Evolutionary conservation across 2,888 invertebrate genomes (phyloP).

Genomic region (Tetranychus truncatus): DNA sequence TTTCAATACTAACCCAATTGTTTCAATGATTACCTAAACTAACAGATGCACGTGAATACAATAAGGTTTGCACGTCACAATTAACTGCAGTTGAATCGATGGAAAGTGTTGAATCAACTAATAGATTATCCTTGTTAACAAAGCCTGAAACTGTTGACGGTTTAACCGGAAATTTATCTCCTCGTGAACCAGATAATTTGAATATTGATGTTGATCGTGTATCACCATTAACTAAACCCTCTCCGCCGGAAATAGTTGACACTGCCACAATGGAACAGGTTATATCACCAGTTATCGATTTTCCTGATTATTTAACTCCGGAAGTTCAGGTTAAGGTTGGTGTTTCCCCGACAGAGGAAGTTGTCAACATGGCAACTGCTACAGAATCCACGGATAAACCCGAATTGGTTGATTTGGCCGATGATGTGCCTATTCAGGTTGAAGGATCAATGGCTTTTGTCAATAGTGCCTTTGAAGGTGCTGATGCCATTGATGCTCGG

Average conservation of each 20-base stretch:
- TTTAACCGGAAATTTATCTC: neutral
- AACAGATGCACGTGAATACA: neutral
- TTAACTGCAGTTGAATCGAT: neutral
- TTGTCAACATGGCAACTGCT: neutral
- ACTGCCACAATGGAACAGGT: constrained; percentile 11
- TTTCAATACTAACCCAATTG: neutral
- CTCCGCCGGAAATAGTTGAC: constrained; percentile 17
- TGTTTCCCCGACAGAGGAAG: constrained; percentile 14
- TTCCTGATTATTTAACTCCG: constrained; percentile 10
- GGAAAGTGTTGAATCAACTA: neutral
- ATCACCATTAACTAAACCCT: constrained; percentile 13
- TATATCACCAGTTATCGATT: constrained; percentile 17
- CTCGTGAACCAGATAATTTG: neutral
- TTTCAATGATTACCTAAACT: neutral
- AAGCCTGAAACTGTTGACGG: neutral
- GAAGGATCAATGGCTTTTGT: constrained; percentile 12
- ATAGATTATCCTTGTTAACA: neutral
- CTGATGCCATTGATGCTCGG: constrained; percentile 15
- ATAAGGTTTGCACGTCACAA: neutral
- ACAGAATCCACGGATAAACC: neutral
- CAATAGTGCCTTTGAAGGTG: constrained; percentile 19
- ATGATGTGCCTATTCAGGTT: neutral
- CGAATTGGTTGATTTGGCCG: neutral
- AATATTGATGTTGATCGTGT: constrained; percentile 2
- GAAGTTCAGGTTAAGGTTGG: constrained; percentile 19